Conservation (phyloP, 2,888 invertebrate species). For the Agonum fuliginosum region DNA sequence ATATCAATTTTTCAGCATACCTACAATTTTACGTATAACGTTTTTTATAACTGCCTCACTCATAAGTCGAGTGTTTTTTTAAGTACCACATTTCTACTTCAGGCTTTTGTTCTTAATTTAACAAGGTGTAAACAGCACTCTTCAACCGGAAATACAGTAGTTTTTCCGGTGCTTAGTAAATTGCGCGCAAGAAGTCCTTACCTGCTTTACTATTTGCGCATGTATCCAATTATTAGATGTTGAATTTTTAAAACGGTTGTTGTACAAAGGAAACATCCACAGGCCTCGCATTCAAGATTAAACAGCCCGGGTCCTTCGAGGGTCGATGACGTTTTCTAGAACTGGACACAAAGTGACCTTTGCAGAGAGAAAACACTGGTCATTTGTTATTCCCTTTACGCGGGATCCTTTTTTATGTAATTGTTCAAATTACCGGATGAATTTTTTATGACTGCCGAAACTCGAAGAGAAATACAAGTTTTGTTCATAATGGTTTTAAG, state of each 20-base stretch:
- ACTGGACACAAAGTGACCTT: neutral
- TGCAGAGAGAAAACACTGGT: neutral
- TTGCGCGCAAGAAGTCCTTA: neutral
- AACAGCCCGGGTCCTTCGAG: conserved; percentile 8
- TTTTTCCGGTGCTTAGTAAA: neutral
- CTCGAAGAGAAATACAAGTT: neutral
- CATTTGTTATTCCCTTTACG: conserved; percentile 34
- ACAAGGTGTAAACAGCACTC: too few species aligned
- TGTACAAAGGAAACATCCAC: conserved; percentile 9
- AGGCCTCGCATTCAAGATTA: conserved; percentile 13
- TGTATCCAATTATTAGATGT: conserved; percentile 38
- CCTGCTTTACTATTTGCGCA: neutral
- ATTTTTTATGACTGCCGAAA: conserved; percentile 21
- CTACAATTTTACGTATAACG: too few species aligned
- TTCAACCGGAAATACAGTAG: neutral
- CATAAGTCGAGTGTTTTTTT: too few species aligned
- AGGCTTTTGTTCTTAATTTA: too few species aligned
- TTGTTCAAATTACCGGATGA: conserved; percentile 23
- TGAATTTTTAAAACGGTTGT: conserved; percentile 32
- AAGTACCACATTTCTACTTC: too few species aligned
- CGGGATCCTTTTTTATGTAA: conserved; percentile 36
- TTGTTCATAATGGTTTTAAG: too few species aligned
- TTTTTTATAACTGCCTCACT: too few species aligned
- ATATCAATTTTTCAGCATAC: too few species aligned
- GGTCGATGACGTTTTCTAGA: neutral